Evolutionary conservation across 2,797 vertebrate genomes (phyloP).

Genomic region (Tapirus indicus): DNA sequence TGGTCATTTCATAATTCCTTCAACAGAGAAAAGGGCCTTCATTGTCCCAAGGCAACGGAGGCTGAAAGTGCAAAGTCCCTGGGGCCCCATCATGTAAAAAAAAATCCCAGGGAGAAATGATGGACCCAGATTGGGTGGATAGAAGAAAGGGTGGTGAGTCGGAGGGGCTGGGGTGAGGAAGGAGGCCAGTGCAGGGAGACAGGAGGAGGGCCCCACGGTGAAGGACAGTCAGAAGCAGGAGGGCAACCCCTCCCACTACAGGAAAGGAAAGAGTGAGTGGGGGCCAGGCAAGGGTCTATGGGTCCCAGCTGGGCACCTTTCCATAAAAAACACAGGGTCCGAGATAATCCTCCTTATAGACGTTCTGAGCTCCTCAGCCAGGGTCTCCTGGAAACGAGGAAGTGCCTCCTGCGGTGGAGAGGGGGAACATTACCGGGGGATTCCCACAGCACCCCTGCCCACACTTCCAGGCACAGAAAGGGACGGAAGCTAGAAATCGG

Average conservation of each 20-base stretch:
- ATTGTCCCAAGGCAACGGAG: background rate
- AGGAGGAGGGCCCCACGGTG: rapidly evolving
- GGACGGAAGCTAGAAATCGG: background rate
- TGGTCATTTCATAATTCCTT: background rate
- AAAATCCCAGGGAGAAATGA: background rate
- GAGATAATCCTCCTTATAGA: slow-evolving; percentile 92
- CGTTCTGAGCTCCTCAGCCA: slow-evolving; percentile 95
- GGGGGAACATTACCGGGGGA: background rate
- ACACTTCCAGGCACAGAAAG: background rate
- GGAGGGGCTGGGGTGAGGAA: background rate
- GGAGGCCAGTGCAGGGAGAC: rapidly evolving
- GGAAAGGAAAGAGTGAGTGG: background rate
- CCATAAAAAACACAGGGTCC: slow-evolving; percentile 91
- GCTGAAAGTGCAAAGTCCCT: background rate
- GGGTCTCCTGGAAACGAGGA: slow-evolving; percentile 87
- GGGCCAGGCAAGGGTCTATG: background rate
- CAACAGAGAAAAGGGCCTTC: slow-evolving; percentile 46
- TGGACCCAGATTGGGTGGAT: background rate
- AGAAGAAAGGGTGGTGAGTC: background rate
- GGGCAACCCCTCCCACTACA: background rate
- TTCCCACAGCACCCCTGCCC: background rate
- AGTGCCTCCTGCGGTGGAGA: rapidly evolving
- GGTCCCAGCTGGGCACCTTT: slow-evolving; percentile 88
- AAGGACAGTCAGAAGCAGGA: background rate
- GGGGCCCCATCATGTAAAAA: background rate